Evolutionary conservation across 2,797 vertebrate species (phyloP), one percentile per base, ranked within the genome.

Genomic region (Nannoperca obscura): DNA sequence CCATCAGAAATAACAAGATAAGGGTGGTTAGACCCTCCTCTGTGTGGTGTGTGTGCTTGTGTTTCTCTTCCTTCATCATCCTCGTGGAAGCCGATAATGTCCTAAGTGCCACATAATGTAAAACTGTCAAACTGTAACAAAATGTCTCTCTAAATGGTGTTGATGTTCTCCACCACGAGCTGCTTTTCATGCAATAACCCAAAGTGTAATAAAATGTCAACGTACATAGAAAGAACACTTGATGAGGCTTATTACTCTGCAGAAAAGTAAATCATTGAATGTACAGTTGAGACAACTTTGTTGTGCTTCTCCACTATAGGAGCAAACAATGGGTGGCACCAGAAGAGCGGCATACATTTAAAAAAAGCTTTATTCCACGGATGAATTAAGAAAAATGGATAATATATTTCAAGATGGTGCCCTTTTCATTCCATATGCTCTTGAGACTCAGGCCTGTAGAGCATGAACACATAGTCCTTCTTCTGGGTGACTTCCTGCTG

Each of bases 1-100:
- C 40, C 71, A 65, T 84, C 82, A 61, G 72, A 77, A 77, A 82
- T 7, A 72, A 80, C 17, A 77, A 70, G 86, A 87, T 80, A 82
- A 79, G 47, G 17, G 20, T 0, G 1, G 50, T 15, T 14, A 59
- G 59, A 73, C 20, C 27, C 4, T 42, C 2, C 30, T 46, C 7
- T 11, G 36, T 36, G 34, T 36, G 34, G 34, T 36, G 34, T 36
- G 34, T 10, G 66, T 44, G 62, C 50, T 15, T 58, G 7, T 27
- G 22, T 32, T 15, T 65, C 34, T 24, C 32, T 67, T 36, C 20
- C 12, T 30, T 81, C 66, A 47, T 74, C 60, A 30, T 57, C 54
- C 34, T 22, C 0, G 1, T 12, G 1, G 42, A 67, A 44, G 69
- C 50, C 3, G 32, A 75, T 40, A 72, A 83, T 53, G 10, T 52